Evolutionary conservation across 2,888 invertebrate species (phyloP), one percentile per base, ranked within the genome.

Genomic region (Andrena praecox): DNA sequence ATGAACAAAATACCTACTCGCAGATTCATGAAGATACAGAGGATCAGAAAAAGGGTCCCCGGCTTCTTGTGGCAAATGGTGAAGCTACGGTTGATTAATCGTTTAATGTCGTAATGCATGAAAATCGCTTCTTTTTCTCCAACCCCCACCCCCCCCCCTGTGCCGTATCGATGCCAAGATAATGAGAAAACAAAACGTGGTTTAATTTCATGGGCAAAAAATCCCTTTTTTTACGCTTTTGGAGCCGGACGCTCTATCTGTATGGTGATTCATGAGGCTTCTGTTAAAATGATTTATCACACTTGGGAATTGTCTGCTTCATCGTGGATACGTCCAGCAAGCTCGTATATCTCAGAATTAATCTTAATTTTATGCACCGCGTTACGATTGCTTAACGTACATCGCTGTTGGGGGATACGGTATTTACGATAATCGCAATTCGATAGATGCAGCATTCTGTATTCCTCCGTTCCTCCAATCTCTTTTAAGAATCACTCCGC

Each of bases 221-320:
- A 77, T 78, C 68, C 52, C 77, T 79, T 84, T 84, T 66, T 83
- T 72, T 67, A 24, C 67, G 48, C 72, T 52, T 67, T 31, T 50
- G n/a, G 69, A 50, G 52, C 6, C 35, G 27, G 52, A 33, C 42
- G 67, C 16, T 71, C 72, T 75, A 59, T 35, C 42, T 8, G 29
- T 4, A 27, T 35, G 62, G 35, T 72, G 83, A 84, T 84, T 84
- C 74, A 82, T 74, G 74, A 64, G 48, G 68, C 75, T 82, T 80
- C 82, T 80, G 77, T 76, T 73, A 80, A 75, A 86, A 87, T 86
- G 80, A 86, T 86, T 87, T 85, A 86, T 87, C 74, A 48, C 87
- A 29, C 60, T 16, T 52, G 63, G 62, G 54, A 74, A 77, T 77
- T 82, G 60, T 68, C 79, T 67, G 74, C 59, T 70, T 73, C 67